Base-by-base conservation (phyloP, 1,140 invertebrate genomes). In the Aphaenogaster rudis region DNA sequence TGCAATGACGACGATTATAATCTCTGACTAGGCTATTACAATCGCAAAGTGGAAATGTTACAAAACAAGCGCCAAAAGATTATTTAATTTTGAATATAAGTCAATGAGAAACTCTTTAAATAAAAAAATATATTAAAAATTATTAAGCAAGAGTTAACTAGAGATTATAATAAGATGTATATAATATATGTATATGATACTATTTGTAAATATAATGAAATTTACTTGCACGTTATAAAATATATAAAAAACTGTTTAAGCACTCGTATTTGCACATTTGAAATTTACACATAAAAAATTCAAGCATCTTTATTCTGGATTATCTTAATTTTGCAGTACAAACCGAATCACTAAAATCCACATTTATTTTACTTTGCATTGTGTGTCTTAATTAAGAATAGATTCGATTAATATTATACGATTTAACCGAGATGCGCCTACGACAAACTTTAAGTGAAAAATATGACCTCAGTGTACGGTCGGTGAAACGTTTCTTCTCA, bases 361-460 rank as follows among this genome's bases (percentile, higher is more conserved):
- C 5, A 0, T 54, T 61, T 21, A 36, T 48, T 74, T 17, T 74
- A 48, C 13, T 11, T 76, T 76, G 9, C 8, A 3, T 39, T 52
- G 59, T n/a, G 11, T n/a, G 11, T 63, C 13, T 82, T 82, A 28
- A 82, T 82, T 74, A 74, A 61, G 28, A 2, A 11, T 21, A 61
- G 15, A 74, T 57, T n/a, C 9, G 3, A 45, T 84, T 61, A 84
- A 59, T 42, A 84, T 76, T 76, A 63, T 64, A 48, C 28, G 21
- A 33, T 61, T 74, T 39, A 63, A 76, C 15, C 48, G 28, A 76
- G 13, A 76, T 50, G 9, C 7, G 39, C 4, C 36, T 28, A 4
- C 39, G 52, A 82, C 28, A 67, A 61, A 64, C 36, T 67, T 84
- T 85, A 85, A 91, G 84, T 86, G 63, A 88, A 91, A 91, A 88